Evolutionary conservation across 2,113 vertebrate genomes (phyloP).

Genomic region (Bombycilla garrulus): DNA sequence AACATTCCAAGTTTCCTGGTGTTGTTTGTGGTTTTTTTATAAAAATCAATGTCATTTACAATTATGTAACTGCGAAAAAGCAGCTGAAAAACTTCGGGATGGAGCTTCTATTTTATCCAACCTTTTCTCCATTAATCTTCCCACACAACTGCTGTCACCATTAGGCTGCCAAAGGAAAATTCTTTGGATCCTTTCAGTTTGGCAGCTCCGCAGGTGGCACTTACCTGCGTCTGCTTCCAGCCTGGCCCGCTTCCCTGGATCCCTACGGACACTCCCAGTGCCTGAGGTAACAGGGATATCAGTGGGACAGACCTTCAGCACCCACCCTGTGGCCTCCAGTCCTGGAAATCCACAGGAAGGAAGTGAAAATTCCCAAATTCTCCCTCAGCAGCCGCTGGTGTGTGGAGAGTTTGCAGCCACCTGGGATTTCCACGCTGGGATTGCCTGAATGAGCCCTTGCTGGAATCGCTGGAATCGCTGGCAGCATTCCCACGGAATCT

Average conservation of each 20-base stretch:
- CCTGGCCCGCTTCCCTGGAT: neutral
- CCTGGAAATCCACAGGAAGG: neutral
- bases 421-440: neutral
- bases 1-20: neutral
- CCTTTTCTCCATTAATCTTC: constrained; percentile 54
- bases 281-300: rapidly evolving
- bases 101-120: constrained; percentile 57
- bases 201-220: neutral
- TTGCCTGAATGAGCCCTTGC: rapidly evolving
- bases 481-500: neutral
- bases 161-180: constrained; percentile 15
- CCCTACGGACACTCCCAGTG: rapidly evolving
- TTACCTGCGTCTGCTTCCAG: neutral
- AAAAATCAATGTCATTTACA: neutral
- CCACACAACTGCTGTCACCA: constrained; percentile 51
- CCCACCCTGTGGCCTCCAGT: rapidly evolving
- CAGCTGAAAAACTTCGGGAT: constrained; percentile 5
- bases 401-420: neutral
- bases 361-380: neutral
- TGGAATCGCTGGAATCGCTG: neutral
- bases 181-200: neutral
- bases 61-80: constrained; percentile 54
- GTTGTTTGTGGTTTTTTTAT: neutral
- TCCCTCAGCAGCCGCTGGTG: rapidly evolving
- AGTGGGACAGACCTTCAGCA: no score